Evolutionary conservation across 2,797 vertebrate species (phyloP).

Genomic region (Triplophysa yarkandensis): DNA sequence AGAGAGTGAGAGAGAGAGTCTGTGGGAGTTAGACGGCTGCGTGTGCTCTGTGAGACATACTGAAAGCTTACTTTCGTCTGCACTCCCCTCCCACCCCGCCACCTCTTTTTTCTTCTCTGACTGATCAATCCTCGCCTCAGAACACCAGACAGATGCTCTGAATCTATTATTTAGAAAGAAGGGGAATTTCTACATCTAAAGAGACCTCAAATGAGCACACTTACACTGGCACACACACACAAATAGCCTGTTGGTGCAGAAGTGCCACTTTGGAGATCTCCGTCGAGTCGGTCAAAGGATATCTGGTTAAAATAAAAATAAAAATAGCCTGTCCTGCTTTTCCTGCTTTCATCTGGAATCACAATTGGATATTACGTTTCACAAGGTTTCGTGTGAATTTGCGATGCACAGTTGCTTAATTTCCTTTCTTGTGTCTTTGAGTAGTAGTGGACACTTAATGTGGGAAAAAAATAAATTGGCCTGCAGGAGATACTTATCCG

Average conservation of each 20-base stretch:
- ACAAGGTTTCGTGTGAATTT: constrained; percentile 7
- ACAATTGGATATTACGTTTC: constrained; percentile 11
- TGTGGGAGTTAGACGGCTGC: constrained; percentile 4
- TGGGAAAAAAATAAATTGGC: background rate
- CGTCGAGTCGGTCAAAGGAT: constrained; percentile 23
- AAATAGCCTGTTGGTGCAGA: constrained; percentile 38
- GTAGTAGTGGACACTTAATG: too few relatives aligned
- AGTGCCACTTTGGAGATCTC: constrained; percentile 39
- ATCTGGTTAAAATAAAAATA: constrained; percentile 25
- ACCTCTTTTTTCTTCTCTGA: constrained; percentile 27
- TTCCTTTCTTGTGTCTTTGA: background rate
- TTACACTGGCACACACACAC: constrained; percentile 11
- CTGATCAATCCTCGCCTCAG: constrained; percentile 54
- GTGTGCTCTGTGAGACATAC: constrained; percentile 23
- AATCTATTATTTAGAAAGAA: constrained; percentile 61
- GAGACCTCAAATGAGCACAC: constrained; percentile 49
- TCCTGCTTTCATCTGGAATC: background rate
- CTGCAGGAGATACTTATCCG: background rate
- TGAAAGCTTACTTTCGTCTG: constrained; percentile 42
- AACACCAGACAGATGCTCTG: constrained; percentile 58
- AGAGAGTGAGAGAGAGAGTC: constrained; percentile 14
- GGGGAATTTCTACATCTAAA: constrained; percentile 49
- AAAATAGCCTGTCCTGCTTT: background rate
- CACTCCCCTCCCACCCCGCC: background rate
- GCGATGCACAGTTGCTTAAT: constrained; percentile 9